Evolutionary conservation across 2,797 vertebrate species (phyloP), one percentile per base, ranked within the genome.

Genomic region (Enteromius viviparus): DNA sequence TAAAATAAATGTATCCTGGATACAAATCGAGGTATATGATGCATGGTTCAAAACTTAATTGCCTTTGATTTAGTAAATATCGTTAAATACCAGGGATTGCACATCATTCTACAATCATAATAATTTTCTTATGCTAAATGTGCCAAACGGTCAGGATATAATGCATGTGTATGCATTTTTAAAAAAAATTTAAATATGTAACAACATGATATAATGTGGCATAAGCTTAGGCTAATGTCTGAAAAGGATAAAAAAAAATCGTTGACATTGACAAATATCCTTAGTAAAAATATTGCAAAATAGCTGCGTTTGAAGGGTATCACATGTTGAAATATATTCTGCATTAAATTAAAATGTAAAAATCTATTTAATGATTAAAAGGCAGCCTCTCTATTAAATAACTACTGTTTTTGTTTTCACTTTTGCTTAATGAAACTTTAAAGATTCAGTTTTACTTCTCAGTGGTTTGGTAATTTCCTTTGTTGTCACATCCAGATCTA

Each of bases 201-300:
- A 71, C 23, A 79, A 55, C 11, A 3, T 23, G 5, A n/a, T 26
- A 14, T 42, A 15, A 21, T 71, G 3, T 71, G 40, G 0, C n/a
- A 47, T 47, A 64, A 64, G 58, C 17, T 58, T 34, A 21, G 9
- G 40, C 21, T 42, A 37, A 69, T 29, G 29, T 51, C 19, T 51
- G 29, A 34, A 17, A 51, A 12, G 15, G 6, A 5, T 64, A 14
- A 64, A 32, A 47, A 60, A 47, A 64, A 47, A 9, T 32, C 4
- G 32, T 62, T 17, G 47, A 40, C 15, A 51, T 62, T 17, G 47
- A 40, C 15, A 51, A 51, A 78, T 37, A 68, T 49, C 8, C 8
- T 78, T 23, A 83, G 26, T 70, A 64, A 78, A 74, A 29, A 68
- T 14, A 49, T 74, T 66, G 76, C 51, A 45, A 53, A 76, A 72